Conservation (phyloP, 2,113 vertebrate species). For the Aldabrachelys gigantea region DNA sequence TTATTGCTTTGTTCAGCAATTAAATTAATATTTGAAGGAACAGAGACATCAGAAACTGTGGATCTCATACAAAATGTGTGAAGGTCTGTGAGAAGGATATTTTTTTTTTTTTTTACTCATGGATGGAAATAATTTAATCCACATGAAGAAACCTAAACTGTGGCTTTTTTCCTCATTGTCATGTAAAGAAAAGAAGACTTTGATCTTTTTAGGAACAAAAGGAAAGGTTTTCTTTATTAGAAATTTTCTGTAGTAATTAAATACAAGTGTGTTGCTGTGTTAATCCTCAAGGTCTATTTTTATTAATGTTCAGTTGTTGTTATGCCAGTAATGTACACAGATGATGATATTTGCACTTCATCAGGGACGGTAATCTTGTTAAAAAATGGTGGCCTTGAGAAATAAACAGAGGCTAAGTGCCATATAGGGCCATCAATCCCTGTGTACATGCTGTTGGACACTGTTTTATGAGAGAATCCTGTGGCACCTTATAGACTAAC, state of each 20-base stretch:
- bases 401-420: conserved; percentile 38
- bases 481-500: too few species aligned
- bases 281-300: conserved; percentile 77
- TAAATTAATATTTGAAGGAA: conserved; percentile 73
- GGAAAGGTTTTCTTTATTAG: conserved; percentile 67
- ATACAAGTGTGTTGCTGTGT: conserved; percentile 73
- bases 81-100: conserved; percentile 61
- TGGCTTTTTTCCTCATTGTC: conserved; percentile 60
- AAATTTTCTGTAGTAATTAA: conserved; percentile 72
- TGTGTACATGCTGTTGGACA: neutral
- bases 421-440: accelerated
- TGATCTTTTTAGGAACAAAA: conserved; percentile 78
- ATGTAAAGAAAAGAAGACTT: conserved; percentile 74
- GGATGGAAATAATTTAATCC: conserved; percentile 63
- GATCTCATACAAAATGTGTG: conserved; percentile 58
- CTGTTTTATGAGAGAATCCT: neutral
- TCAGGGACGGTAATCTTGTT: conserved; percentile 34
- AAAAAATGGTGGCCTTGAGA: conserved; percentile 41
- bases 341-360: conserved; percentile 24
- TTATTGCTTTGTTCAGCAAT: conserved; percentile 74
- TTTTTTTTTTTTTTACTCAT: conserved; percentile 11
- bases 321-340: conserved; percentile 70
- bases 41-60: conserved; percentile 35
- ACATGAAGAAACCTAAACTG: conserved; percentile 67
- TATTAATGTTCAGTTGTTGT: conserved; percentile 74